These are phyloP conservation scores for Clamator glandarius DNA, from an alignment of 2,797 vertebrate genomes.

Conservation along the genomic window DNA sequence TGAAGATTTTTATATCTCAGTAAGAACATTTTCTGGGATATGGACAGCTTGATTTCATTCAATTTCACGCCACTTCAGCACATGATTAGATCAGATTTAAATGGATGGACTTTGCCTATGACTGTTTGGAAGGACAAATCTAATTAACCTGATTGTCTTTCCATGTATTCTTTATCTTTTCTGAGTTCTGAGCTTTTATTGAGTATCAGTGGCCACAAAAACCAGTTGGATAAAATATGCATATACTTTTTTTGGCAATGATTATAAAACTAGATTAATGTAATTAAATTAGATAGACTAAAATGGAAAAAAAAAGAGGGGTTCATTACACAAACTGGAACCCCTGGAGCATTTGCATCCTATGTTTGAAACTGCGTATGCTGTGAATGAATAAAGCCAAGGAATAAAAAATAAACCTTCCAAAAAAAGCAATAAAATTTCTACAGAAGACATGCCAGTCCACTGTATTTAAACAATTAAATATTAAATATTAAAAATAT, in stretches of 20 bases:
- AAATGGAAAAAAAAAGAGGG: neutral
- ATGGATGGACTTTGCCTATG: conserved; percentile 52
- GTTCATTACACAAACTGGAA: neutral
- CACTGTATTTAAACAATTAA: neutral
- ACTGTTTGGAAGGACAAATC: conserved; percentile 49
- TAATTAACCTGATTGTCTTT: conserved; percentile 62
- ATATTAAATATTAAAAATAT: neutral
- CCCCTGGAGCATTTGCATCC: neutral
- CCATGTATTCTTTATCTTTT: conserved; percentile 55
- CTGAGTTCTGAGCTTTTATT: conserved; percentile 22
- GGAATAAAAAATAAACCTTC: neutral
- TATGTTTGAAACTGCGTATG: neutral
- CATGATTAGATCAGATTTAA: conserved; percentile 63
- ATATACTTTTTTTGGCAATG: neutral
- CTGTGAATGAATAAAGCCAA: neutral
- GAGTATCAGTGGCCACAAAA: conserved; percentile 18
- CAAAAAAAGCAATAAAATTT: neutral
- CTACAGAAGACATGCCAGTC: neutral
- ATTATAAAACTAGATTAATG: conserved; percentile 7
- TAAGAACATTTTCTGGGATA: conserved; percentile 38
- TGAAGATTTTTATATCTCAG: conserved; percentile 51
- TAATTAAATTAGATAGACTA: neutral
- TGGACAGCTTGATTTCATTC: conserved; percentile 43
- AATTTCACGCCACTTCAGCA: conserved; percentile 56
- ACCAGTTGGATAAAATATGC: neutral